Evolutionary conservation across 2,888 invertebrate species (phyloP).

Genomic region (Hipparchia sbordonii): DNA sequence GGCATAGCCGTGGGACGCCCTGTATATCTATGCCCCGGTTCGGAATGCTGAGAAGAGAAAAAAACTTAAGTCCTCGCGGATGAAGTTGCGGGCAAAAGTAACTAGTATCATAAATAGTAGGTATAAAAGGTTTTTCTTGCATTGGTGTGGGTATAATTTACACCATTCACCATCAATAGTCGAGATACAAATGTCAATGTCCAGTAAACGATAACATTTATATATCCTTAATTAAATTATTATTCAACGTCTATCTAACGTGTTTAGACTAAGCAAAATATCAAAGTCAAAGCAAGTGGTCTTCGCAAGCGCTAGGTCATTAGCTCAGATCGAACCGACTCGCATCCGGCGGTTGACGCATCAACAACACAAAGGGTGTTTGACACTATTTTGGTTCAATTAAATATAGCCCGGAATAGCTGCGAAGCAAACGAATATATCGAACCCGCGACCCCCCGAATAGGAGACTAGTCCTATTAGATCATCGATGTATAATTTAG

Average conservation of each 20-base stretch:
- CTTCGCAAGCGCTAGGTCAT: constrained; percentile 3
- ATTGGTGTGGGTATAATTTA: no score
- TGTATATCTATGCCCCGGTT: no score
- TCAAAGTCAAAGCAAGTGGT: neutral
- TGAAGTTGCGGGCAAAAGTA: no score
- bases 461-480: no score
- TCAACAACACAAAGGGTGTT: neutral
- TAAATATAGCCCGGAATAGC: neutral
- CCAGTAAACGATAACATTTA: neutral
- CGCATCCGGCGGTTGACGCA: no score
- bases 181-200: neutral
- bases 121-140: no score
- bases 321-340: neutral
- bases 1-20: no score
- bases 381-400: constrained; percentile 4
- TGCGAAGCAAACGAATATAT: neutral
- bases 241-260: neutral
- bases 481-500: no score
- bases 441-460: no score
- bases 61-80: no score
- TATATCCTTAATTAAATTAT: neutral
- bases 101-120: no score
- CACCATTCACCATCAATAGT: neutral
- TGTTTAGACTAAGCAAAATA: neutral
- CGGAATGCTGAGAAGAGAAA: no score